Evolutionary conservation across 2,888 invertebrate genomes (phyloP).

Genomic region (Anoplius nigerrimus): DNA sequence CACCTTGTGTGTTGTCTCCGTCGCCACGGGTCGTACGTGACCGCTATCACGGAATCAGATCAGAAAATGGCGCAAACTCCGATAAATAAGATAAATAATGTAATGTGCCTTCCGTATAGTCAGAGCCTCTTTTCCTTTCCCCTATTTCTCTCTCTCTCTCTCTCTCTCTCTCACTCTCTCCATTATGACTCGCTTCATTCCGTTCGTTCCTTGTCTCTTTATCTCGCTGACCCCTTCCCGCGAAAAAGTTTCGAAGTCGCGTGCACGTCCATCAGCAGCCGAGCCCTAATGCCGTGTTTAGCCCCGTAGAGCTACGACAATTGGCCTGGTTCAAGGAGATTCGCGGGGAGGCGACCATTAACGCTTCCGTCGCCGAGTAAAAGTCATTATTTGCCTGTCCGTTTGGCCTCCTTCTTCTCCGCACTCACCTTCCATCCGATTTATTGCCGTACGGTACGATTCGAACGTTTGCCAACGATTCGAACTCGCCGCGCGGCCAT

Average conservation of each 20-base stretch:
- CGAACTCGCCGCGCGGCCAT: too few species aligned
- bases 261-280: conserved; percentile 56
- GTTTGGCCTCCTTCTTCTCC: not conserved
- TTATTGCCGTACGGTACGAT: conserved; percentile 4
- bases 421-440: too few species aligned
- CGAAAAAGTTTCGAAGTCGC: conserved; percentile 52
- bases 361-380: conserved; percentile 25
- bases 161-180: not conserved
- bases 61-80: conserved; percentile 62
- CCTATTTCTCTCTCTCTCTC: not conserved
- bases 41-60: conserved; percentile 63
- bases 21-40: conserved; percentile 56
- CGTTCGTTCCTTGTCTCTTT: not conserved
- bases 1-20: conserved; percentile 58
- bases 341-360: conserved; percentile 49
- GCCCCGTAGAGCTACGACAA: conserved; percentile 45
- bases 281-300: conserved; percentile 52
- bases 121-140: conserved; percentile 36
- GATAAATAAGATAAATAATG: conserved; percentile 64
- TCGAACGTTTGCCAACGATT: too few species aligned
- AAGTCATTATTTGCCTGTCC: conserved; percentile 52
- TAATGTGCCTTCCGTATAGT: conserved; percentile 57
- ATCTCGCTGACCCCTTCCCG: conserved; percentile 1
- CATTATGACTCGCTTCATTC: not conserved
- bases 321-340: conserved; percentile 59